Evolutionary conservation across 2,797 vertebrate species (phyloP).

Genomic region (Miichthys miiuy): DNA sequence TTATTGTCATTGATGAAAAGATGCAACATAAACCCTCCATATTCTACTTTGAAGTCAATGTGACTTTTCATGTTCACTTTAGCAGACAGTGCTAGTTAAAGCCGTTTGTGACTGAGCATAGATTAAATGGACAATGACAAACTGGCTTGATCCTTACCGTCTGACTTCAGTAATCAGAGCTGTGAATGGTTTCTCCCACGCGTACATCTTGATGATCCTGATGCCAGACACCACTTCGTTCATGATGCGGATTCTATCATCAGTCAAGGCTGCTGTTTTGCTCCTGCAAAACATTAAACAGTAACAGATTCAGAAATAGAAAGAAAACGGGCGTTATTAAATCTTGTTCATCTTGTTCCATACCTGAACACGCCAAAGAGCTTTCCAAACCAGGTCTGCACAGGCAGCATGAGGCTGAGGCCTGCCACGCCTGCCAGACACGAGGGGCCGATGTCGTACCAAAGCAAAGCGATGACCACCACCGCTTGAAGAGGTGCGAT

Average conservation of each 20-base stretch:
- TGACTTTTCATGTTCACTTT: not conserved
- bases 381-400: conserved; percentile 91
- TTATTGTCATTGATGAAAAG: not conserved
- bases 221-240: conserved; percentile 96
- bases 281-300: conserved; percentile 79
- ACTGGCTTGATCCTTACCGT: conserved; percentile 78
- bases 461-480: conserved; percentile 89
- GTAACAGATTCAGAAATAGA: not conserved
- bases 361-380: conserved; percentile 93
- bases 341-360: not conserved
- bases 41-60: not conserved
- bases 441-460: conserved; percentile 91
- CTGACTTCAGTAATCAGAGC: conserved; percentile 88
- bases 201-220: conserved; percentile 98
- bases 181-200: conserved; percentile 93
- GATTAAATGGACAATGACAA: no score
- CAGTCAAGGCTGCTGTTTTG: conserved; percentile 88
- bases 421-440: conserved; percentile 91
- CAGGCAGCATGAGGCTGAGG: conserved; percentile 89
- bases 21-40: not conserved
- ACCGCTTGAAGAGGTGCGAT: conserved; percentile 90
- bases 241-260: conserved; percentile 93
- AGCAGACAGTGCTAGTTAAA: not conserved
- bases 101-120: no score
- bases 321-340: no score